Base-by-base conservation (phyloP, 1,140 invertebrate species). In the Ditylenchus dipsaci region DNA sequence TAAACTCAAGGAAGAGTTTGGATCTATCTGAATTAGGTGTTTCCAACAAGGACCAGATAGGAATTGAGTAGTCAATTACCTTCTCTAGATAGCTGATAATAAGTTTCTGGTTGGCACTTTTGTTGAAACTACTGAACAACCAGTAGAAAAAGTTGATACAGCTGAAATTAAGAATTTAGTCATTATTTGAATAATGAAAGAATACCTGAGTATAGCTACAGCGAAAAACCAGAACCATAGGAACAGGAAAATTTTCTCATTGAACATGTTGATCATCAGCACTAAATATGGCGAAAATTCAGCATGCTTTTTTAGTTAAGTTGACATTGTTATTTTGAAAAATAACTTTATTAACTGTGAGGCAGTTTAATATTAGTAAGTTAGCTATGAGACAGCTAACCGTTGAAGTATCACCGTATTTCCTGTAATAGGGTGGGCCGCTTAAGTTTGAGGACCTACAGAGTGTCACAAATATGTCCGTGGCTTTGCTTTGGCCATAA, bases 191-290 rank as follows among this genome's bases (percentile, higher is more conserved):
- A 21, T 17, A 29, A 5, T 57, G 9, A 21, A 59, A 19, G 1
- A 69, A 70, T 43, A 76, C 74, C 63, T 66, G 7, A 71, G 26
- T n/a, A 76, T 23, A 30, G 78, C 79, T 17, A 80, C 47, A 23
- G 78, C 45, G 30, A 61, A 69, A 47, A 82, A 80, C 80, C 82
- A 82, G 62, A 81, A 82, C 80, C 80, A 82, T 13, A 82, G 73
- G 56, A 81, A 78, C 30, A 82, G 65, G 68, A 84, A 85, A 62
- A 85, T 84, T 65, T 85, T 85, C 69, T 85, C 84, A 71, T 85
- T 84, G 72, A 85, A 84, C 59, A 85, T 79, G 66, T 85, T 85
- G 70, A 85, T 84, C 47, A 84, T 84, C 42, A 75, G 63, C 17
- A 73, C 64, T 38, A 38, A 38, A 38, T 5, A 38, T 38, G n/a